Percentiles rank a stretch among this genome's conserved stretches.
phyloP scores from a whole-genome alignment of 2,113 vertebrate species.

The Polypterus bichir region DNA sequence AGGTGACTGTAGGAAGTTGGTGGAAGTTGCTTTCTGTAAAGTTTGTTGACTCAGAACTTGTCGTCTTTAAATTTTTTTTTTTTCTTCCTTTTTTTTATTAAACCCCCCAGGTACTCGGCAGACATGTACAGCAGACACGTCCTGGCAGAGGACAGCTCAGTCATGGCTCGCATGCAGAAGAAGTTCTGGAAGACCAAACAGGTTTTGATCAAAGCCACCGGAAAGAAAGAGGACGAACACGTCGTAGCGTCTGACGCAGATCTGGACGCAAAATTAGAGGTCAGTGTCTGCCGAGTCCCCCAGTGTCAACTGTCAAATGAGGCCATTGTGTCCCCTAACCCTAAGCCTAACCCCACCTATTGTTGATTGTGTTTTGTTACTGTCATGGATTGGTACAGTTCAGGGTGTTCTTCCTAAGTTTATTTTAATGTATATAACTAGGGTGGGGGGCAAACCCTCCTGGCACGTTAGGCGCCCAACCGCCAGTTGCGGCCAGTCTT shows the following conservation, averaged over 20 bases:
- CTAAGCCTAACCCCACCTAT: no score
- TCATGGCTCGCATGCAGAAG: slow-evolving; percentile 65
- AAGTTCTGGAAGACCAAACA: slow-evolving; percentile 74
- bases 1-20: no score
- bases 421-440: no score
- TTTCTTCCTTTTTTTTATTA: background rate
- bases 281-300: slow-evolving; percentile 18
- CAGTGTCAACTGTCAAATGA: no score
- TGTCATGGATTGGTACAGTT: background rate
- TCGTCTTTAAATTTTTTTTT: no score
- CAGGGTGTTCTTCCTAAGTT: background rate
- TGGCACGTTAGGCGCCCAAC: no score
- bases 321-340: no score
- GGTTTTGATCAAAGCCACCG: slow-evolving; percentile 67
- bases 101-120: slow-evolving; percentile 34
- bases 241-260: slow-evolving; percentile 65
- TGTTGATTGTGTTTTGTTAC: background rate
- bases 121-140: slow-evolving; percentile 47
- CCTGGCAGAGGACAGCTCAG: slow-evolving; percentile 49
- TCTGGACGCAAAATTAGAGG: slow-evolving; percentile 64
- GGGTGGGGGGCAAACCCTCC: no score
- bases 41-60: no score
- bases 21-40: no score
- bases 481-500: no score
- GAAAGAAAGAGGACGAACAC: slow-evolving; percentile 69